Evolutionary conservation across 2,797 vertebrate genomes (phyloP).

Genomic region (Acrocephalus scirpaceus): DNA sequence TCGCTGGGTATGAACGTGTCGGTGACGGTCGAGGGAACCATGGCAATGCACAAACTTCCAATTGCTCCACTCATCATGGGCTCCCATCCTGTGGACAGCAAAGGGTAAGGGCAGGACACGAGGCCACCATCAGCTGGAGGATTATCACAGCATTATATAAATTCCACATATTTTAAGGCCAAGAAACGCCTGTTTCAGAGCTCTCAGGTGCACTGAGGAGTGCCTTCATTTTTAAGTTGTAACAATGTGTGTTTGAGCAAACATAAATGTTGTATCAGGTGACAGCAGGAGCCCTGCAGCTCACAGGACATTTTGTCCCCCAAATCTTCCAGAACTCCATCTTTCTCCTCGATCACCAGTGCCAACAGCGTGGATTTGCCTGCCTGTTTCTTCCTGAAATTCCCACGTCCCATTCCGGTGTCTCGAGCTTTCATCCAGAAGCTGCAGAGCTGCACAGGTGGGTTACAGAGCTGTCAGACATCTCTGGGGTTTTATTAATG

Average conservation of each 20-base stretch:
- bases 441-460: conserved; percentile 89
- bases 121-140: not conserved
- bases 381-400: conserved; percentile 96
- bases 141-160: fast-evolving
- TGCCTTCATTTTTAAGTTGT: not conserved
- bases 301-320: not conserved
- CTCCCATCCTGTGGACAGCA: conserved; percentile 96
- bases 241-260: not conserved
- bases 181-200: not conserved
- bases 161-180: not conserved
- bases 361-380: conserved; percentile 98
- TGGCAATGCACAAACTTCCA: conserved; percentile 91
- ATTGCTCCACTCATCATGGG: conserved; percentile 96
- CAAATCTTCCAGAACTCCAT: conserved; percentile 85
- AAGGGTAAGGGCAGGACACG: conserved; percentile 82
- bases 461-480: not conserved
- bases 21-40: conserved; percentile 93
- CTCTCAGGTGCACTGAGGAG: fast-evolving
- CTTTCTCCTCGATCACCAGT: conserved; percentile 94
- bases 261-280: fast-evolving
- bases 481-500: not conserved
- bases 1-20: conserved; percentile 91
- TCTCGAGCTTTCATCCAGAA: conserved; percentile 93
- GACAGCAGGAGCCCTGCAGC: not conserved
- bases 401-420: conserved; percentile 93